Base-by-base conservation (phyloP, 2,113 vertebrate genomes). In the Empidonax traillii region DNA sequence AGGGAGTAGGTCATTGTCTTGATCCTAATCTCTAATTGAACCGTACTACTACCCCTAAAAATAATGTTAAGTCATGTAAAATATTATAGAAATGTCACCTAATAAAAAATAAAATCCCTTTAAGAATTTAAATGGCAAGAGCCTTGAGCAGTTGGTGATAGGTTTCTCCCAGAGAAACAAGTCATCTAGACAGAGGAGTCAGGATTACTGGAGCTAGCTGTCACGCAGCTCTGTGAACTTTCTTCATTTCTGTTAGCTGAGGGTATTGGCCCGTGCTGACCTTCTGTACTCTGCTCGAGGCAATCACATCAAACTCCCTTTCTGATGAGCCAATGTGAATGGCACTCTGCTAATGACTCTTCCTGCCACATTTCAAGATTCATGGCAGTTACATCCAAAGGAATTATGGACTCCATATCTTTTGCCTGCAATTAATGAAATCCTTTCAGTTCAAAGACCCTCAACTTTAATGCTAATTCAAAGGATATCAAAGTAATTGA, bases 281-380 rank as follows among this genome's bases (percentile, higher is more conserved):
- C 91, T 94, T 91, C 89, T 85, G 92, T 39, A 56, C 91, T 92
- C 83, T 77, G 91, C 96, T 96, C 37, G 79, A 97, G 95, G 96
- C 97, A 97, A 96, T 93, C 92, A 89, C 95, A 97, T 93, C 87
- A 90, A 93, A 63, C 82, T 97, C 66, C 93, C 92, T 80, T 93
- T 90, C 77, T 95, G 47, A 90, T 85, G 91, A 91, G 92, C 74
- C 87, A 84, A 78, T 66, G 79, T 92, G 37, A 66, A 69, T 67
- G 88, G 90, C 94, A 94, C 75, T 87, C 89, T 83, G 91, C 95
- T 98, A 97, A 98, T 95, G 96, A 97, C 84, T 87, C 85, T 88
- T 93, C 89, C 87, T 93, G 91, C 80, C 90, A 94, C 65, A 76
- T 85, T 96, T 93, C 95, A 97, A 93, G 85, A 96, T 93, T 90